phyloP scores from a whole-genome alignment of 2,113 vertebrate genomes.

The Lates calcarifer region DNA sequence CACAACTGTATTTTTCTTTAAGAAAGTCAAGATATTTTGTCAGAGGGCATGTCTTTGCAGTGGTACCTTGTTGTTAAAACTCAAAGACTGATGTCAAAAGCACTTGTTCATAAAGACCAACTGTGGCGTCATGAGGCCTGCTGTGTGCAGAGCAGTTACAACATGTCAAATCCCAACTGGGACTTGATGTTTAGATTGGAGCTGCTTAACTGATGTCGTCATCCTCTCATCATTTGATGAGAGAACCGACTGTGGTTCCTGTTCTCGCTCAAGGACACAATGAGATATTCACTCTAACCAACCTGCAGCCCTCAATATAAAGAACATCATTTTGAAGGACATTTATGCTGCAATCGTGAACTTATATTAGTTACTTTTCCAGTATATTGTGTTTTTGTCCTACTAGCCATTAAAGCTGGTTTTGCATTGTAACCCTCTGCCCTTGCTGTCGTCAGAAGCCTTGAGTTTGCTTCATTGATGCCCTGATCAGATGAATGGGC shows the following conservation, averaged over 20 bases:
- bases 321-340: neutral
- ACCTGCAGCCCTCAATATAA: neutral
- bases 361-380: neutral
- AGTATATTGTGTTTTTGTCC: neutral
- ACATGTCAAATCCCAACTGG: conserved; percentile 9
- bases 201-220: conserved; percentile 4
- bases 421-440: neutral
- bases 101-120: conserved; percentile 1
- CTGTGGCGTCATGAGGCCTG: conserved; percentile 14
- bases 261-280: conserved; percentile 19
- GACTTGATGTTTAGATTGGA: conserved; percentile 13
- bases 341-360: neutral
- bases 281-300: conserved; percentile 6
- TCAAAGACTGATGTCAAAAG: neutral
- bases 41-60: neutral
- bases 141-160: conserved; percentile 1
- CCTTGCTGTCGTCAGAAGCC: neutral
- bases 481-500: conserved; percentile 53
- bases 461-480: conserved; percentile 18
- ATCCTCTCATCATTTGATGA: conserved; percentile 24
- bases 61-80: neutral
- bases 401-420: neutral
- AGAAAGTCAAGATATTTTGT: neutral
- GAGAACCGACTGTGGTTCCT: neutral
- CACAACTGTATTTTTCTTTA: neutral